Base-by-base conservation (phyloP, 2,888 invertebrate genomes). In the Drosophila anomalata region DNA sequence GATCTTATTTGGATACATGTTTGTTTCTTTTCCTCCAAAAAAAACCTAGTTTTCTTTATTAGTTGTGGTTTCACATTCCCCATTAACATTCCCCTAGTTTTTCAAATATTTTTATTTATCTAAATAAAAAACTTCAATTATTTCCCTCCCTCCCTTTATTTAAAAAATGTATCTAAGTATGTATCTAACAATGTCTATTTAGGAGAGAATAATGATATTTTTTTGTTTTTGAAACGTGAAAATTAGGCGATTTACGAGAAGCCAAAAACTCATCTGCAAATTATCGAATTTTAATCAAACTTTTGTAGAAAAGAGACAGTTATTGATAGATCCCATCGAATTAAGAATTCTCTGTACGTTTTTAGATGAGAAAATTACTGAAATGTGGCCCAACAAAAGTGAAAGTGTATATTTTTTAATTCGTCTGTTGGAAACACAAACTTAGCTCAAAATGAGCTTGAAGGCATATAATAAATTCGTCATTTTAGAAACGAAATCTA, bases 321-420 rank as follows among this genome's bases (percentile, higher is more conserved):
- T 47, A 58, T 24, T 70, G 47, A 58, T 68, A 68, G 71, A 59
- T 69, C 68, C 68, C 68, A 69, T 70, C 68, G 68, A 69, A 71
- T 59, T 71, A 58, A 36, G 42, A 60, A 68, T 67, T 54, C 39
- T 42, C 20, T 68, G 42, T 57, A 69, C 69, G 68, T 67, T 69
- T 56, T 51, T 56, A 22, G 48, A 22, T 14, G 29, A 61, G 61
- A 48, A 48, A 12, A 42, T 48, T 22, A 31, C 17, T 12, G 47
- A 41, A 70, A 58, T 55, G 58, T 68, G 55, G 26, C 48, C 39
- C 54, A 66, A 39, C 42, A 39, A 44, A 44, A 44, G 39, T 17
- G 14, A 20, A 11, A 24, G 53, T 12, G 41, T 41, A 39, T 39
- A 29, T 11, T 39, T 26, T 26, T 14, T 11, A 53, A 53, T 14